phyloP scores from a whole-genome alignment of 2,888 invertebrate genomes.

The Drosophila mettleri region DNA sequence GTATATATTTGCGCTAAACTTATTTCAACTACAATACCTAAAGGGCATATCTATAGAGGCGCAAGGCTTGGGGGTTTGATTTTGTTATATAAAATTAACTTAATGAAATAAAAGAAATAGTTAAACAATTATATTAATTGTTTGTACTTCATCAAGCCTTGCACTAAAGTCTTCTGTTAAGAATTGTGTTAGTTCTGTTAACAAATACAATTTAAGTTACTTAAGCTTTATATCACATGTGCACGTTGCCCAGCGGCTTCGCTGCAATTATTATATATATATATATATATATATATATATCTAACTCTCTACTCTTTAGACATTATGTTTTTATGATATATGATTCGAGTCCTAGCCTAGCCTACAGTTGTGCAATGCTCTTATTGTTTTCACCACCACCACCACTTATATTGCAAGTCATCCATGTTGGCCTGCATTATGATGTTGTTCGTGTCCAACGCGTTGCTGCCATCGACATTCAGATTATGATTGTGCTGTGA shows the following conservation, averaged over 20 bases:
- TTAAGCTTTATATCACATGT: slow-evolving; percentile 73
- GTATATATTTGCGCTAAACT: slow-evolving; percentile 50
- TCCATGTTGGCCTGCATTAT: slow-evolving; percentile 84
- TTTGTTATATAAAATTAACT: not conserved
- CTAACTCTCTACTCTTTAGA: slow-evolving; percentile 21
- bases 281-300: too few species aligned
- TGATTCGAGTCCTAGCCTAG: slow-evolving; percentile 50
- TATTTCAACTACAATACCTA: slow-evolving; percentile 45
- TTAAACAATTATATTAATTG: slow-evolving; percentile 5
- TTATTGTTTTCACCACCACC: slow-evolving; percentile 82
- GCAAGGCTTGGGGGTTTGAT: not conserved
- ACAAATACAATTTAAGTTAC: slow-evolving; percentile 73
- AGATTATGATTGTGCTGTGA: slow-evolving; percentile 72
- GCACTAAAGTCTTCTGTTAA: slow-evolving; percentile 22
- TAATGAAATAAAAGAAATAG: not conserved
- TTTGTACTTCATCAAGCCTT: slow-evolving; percentile 12
- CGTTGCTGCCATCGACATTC: slow-evolving; percentile 78
- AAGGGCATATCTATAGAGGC: slow-evolving; percentile 23
- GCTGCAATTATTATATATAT: slow-evolving; percentile 37
- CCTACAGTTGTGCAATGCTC: slow-evolving; percentile 45
- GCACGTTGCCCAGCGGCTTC: slow-evolving; percentile 13
- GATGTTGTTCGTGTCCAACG: slow-evolving; percentile 83
- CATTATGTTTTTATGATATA: slow-evolving; percentile 2
- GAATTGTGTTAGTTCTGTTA: slow-evolving; percentile 37
- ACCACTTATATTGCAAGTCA: slow-evolving; percentile 84